Evolutionary conservation across 2,113 vertebrate genomes (phyloP).

Genomic region (Anolis sagrei): DNA sequence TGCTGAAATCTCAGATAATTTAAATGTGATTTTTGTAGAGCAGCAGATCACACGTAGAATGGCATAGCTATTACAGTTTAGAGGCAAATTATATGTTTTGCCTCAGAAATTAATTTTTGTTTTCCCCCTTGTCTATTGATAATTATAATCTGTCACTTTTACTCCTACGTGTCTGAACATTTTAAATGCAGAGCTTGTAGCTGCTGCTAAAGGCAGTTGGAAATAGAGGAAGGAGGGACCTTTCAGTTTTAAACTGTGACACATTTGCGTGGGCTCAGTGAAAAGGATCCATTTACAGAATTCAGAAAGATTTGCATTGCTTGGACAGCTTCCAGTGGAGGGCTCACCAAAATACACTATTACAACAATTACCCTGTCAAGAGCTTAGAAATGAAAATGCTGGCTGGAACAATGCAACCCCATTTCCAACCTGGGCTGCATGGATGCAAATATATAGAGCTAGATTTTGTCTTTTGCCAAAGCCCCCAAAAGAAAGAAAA

Average conservation of each 20-base stretch:
- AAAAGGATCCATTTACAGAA: slow-evolving; percentile 62
- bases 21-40: slow-evolving; percentile 42
- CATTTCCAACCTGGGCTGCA: slow-evolving; percentile 36
- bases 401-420: slow-evolving; percentile 48
- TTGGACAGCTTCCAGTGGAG: slow-evolving; percentile 62
- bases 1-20: slow-evolving; percentile 41
- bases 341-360: slow-evolving; percentile 64
- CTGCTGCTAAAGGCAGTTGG: slow-evolving; percentile 39
- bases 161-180: slow-evolving; percentile 28
- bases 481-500: slow-evolving; percentile 1
- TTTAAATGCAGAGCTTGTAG: slow-evolving; percentile 50
- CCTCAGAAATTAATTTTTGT: slow-evolving; percentile 67
- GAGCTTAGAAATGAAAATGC: slow-evolving; percentile 33
- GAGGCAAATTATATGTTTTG: slow-evolving; percentile 74
- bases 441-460: background rate
- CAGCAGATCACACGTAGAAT: slow-evolving; percentile 61
- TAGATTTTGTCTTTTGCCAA: slow-evolving; percentile 19
- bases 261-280: slow-evolving; percentile 52
- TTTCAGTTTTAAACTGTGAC: slow-evolving; percentile 50
- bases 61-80: slow-evolving; percentile 60
- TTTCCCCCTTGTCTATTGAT: slow-evolving; percentile 54
- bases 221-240: slow-evolving; percentile 11
- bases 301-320: slow-evolving; percentile 44
- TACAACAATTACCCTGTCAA: slow-evolving; percentile 66
- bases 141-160: slow-evolving; percentile 72